Conservation (phyloP, 2,113 vertebrate genomes). For the Nicator chloris region DNA sequence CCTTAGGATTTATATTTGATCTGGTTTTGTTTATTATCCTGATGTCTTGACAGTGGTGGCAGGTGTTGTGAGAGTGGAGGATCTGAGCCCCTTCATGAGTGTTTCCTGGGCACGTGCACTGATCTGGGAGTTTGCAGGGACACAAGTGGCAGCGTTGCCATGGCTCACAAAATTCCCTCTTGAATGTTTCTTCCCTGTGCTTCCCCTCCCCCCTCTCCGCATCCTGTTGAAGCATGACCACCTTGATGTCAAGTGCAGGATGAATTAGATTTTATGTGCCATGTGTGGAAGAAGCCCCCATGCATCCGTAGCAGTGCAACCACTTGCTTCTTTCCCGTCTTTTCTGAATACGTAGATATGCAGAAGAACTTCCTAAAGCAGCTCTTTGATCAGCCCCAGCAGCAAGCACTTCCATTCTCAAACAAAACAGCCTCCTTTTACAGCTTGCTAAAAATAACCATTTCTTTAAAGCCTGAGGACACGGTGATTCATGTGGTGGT, state of each 20-base stretch:
- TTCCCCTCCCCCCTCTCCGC: fast-evolving
- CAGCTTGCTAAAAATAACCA: slow-evolving; percentile 2
- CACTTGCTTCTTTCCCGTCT: neutral
- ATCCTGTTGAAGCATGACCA: neutral
- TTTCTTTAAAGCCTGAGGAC: slow-evolving; percentile 7
- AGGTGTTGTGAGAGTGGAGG: neutral
- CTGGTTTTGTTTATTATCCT: neutral
- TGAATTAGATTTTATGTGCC: neutral
- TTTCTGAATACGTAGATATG: fast-evolving
- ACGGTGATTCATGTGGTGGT: neutral
- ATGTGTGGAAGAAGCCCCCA: fast-evolving
- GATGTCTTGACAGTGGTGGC: neutral
- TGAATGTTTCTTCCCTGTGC: neutral
- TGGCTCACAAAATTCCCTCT: neutral
- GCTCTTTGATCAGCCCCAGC: neutral
- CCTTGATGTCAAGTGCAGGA: neutral
- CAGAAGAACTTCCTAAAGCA: neutral
- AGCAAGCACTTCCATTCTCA: neutral
- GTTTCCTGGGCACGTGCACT: fast-evolving
- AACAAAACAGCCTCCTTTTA: neutral
- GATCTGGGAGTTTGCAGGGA: neutral
- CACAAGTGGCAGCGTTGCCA: fast-evolving
- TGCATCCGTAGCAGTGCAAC: fast-evolving
- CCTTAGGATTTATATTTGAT: neutral
- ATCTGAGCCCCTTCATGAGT: neutral